A percentile compares a stretch with the other conserved stretches of the same genome.
Evolutionary conservation across 2,888 invertebrate species (phyloP).

Genomic region (Lymantria monacha): DNA sequence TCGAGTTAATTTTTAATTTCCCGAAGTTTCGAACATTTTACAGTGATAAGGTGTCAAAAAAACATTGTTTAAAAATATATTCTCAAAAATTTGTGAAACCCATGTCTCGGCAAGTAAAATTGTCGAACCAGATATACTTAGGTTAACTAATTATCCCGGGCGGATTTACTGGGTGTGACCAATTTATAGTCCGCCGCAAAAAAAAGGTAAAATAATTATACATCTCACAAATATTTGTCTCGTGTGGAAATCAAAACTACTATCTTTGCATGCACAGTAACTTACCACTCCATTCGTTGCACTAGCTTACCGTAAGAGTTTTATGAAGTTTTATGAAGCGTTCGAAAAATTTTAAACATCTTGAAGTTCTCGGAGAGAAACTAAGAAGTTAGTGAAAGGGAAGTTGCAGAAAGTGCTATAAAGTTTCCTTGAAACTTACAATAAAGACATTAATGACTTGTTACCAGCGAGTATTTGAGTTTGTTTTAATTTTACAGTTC

Average conservation of each 20-base stretch:
- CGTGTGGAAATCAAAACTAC: background rate
- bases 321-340: background rate
- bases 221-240: too few species aligned
- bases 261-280: background rate
- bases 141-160: too few species aligned
- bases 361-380: background rate
- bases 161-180: too few species aligned
- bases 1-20: too few species aligned
- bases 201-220: too few species aligned
- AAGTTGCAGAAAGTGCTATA: background rate
- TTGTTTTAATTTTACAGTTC: background rate
- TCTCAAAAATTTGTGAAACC: too few species aligned
- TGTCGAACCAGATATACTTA: too few species aligned
- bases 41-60: too few species aligned
- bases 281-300: background rate
- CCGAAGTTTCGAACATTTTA: too few species aligned
- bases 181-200: too few species aligned
- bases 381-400: background rate
- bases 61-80: too few species aligned
- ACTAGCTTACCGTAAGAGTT: background rate
- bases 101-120: too few species aligned
- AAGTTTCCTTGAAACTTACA: background rate
- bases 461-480: background rate
- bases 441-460: background rate
- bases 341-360: background rate